Conservation (phyloP, 1,140 invertebrate genomes). For the Drosophila cardini region DNA sequence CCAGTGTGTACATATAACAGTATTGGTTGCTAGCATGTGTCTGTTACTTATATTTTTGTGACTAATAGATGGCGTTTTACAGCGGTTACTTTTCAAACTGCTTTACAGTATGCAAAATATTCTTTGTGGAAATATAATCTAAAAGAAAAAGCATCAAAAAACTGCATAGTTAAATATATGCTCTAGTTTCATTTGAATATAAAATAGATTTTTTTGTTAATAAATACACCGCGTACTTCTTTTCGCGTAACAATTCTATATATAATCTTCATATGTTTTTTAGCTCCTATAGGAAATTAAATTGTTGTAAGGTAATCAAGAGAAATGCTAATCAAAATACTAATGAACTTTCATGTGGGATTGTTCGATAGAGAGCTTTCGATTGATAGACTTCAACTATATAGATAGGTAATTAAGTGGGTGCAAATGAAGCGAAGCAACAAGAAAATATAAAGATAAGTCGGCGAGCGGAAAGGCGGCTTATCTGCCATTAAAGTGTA, state of each 20-base stretch:
- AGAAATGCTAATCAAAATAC: slow-evolving; percentile 4
- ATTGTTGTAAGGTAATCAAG: not conserved
- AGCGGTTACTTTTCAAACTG: not conserved
- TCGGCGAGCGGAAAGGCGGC: not conserved
- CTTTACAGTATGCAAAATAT: too few species aligned
- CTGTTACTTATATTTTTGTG: not conserved
- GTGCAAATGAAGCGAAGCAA: not conserved
- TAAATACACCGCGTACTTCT: too few species aligned
- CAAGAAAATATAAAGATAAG: not conserved
- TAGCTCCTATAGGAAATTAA: slow-evolving; percentile 3
- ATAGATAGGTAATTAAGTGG: slow-evolving; percentile 15
- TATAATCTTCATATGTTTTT: not conserved
- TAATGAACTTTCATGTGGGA: not conserved
- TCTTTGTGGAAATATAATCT: too few species aligned
- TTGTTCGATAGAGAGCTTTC: not conserved
- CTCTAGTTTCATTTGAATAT: too few species aligned
- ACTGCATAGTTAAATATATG: too few species aligned
- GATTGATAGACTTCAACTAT: not conserved
- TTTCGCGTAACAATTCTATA: not conserved
- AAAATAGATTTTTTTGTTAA: too few species aligned
- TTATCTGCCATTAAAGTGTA: slow-evolving; percentile 1
- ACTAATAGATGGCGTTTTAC: slow-evolving; percentile 18
- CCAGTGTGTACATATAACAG: not conserved
- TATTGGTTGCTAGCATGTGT: not conserved
- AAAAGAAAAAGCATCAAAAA: too few species aligned